Base-by-base conservation (phyloP, 1,140 invertebrate species). In the Cotesia vestalis region DNA sequence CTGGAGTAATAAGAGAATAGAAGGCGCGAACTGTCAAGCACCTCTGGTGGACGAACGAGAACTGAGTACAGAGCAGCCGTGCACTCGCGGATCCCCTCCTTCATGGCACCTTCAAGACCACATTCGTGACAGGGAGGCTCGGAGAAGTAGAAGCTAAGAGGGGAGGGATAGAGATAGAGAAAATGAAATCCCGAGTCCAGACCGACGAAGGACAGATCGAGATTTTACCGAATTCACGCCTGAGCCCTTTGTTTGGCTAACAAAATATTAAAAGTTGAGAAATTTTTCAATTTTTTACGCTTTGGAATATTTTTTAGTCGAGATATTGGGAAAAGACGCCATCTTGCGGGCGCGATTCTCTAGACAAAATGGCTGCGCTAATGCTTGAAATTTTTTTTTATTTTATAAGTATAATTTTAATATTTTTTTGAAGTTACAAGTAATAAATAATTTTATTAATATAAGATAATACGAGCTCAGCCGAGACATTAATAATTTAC, bases 21-120 rank as follows among this genome's bases (percentile, higher is more conserved):
- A 78, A 79, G 75, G 76, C 77, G 78, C 75, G 69, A 80, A 81
- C 77, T 79, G 78, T 78, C 79, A 80, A 72, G 72, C 75, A 77
- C 69, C 76, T 78, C 77, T 77, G 75, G 79, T 79, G 74, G 76
- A 81, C 77, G 81, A 79, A 81, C 81, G 84, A 83, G 80, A 77
- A 86, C 84, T 86, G 84, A 85, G 81, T 83, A 55, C 53, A 84
- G 81, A 78, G 81, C 78, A 83, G 81, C 80, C 80, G 82, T 79
- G 79, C 76, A 79, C 80, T 79, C 77, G 79, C 74, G 73, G 73
- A 80, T 77, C 75, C 78, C 78, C 78, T 77, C 57, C 69, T 78
- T 73, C 73, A 71, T 73, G 51, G 72, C 70, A 76, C 75, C 75
- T 76, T 76, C 72, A 66, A 66, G 69, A 73, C 75, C 40, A 46